Base-by-base conservation (phyloP, 2,797 vertebrate genomes). In the Babyrousa celebensis region DNA sequence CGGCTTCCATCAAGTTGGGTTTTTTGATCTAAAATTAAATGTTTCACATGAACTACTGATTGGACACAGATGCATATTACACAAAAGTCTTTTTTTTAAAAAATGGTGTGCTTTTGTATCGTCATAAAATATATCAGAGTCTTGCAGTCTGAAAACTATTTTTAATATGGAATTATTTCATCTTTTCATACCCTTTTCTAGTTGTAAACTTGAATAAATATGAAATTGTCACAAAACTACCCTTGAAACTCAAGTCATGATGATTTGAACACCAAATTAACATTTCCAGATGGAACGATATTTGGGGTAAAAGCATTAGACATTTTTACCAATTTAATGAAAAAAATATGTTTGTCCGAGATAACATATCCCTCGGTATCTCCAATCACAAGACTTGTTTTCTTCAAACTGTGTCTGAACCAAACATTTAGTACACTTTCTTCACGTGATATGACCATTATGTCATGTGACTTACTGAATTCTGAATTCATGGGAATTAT, bases 371-470 rank as follows among this genome's bases (percentile, higher is more conserved):
- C 12, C 52, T 25, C 20, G 48, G 7, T 8, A 0, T 3, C 8
- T 12, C 63, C 71, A 32, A 0, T 40, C 60, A 58, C 6, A 10
- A 25, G 52, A 9, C 6, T 16, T 9, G 5, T 40, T 63, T 65
- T 29, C 80, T 40, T 82, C 29, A 21, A 16, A 12, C 2, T 5
- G 27, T 27, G 18, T 2, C 48, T 7, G 25, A 87, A 67, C 21
- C 75, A 54, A 18, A 21, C 1, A 0, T 16, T 27, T 10, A 15
- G 20, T 62, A 0, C 6, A 48, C 3, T 18, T 71, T 43, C 56
- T 29, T 5, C 3, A n/a, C 0, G 3, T 0, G 18, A 29, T n/a
- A 2, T 1, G 21, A 25, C 6, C 18, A 16, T n/a, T 12, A 36
- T 23, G 6, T 17, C 17, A 12, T 0, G 6, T 3, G 40, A 20